phyloP scores from a whole-genome alignment of 2,888 invertebrate species.

The Trilocha varians region DNA sequence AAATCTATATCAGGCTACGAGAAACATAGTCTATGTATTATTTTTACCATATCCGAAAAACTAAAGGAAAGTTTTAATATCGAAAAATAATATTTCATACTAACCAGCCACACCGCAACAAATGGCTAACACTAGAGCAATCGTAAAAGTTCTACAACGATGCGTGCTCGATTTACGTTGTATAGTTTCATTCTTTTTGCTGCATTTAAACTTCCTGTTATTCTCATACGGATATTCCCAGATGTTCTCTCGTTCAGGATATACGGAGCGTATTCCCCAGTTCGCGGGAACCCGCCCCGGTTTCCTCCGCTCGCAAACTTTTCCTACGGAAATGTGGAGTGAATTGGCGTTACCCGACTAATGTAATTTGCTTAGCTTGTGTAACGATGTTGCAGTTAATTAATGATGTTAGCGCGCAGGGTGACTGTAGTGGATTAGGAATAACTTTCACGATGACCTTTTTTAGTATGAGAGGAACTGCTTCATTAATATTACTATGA shows the following conservation, averaged over 20 bases:
- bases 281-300: slow-evolving; percentile 30
- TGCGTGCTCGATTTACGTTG: not conserved
- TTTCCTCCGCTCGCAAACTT: slow-evolving; percentile 40
- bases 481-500: not conserved
- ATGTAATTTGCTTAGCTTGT: slow-evolving; percentile 38
- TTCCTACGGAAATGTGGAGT: slow-evolving; percentile 36
- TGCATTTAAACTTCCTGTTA: slow-evolving; percentile 28
- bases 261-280: slow-evolving; percentile 46
- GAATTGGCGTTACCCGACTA: slow-evolving; percentile 29
- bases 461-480: not conserved
- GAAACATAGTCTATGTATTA: too few relatives aligned
- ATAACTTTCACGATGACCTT: not conserved
- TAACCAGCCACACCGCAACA: too few relatives aligned
- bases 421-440: not conserved
- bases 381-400: slow-evolving; percentile 32
- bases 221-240: slow-evolving; percentile 43
- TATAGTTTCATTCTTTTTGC: slow-evolving; percentile 12
- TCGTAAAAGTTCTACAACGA: not conserved
- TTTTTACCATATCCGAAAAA: too few relatives aligned
- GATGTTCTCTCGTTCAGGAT: slow-evolving; percentile 47
- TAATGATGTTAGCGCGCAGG: slow-evolving; percentile 17
- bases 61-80: too few relatives aligned
- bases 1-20: too few relatives aligned
- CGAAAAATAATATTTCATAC: slow-evolving; percentile 27
- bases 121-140: not conserved